Conservation (phyloP, 2,797 vertebrate genomes). For the Callimico goeldii region DNA sequence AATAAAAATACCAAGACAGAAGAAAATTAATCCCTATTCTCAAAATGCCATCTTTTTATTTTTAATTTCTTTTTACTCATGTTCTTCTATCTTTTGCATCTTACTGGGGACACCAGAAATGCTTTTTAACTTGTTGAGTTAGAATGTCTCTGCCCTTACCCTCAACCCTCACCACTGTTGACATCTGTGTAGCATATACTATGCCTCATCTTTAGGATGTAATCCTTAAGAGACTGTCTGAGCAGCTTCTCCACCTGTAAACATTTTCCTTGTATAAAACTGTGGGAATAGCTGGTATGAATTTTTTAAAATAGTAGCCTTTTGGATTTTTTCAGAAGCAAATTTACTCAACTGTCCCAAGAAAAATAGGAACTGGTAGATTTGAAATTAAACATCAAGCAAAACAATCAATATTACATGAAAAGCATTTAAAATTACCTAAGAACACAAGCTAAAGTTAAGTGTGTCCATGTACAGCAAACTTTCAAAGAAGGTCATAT, state of each 20-base stretch:
- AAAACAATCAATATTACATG: slow-evolving; percentile 13
- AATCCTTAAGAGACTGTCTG: not conserved
- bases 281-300: not conserved
- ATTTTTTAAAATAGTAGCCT: slow-evolving; percentile 17
- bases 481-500: slow-evolving; percentile 42
- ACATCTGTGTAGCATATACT: not conserved
- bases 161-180: not conserved
- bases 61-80: not conserved
- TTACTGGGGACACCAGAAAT: slow-evolving; percentile 11
- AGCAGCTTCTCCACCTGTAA: slow-evolving; percentile 28
- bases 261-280: not conserved
- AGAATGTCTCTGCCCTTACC: not conserved
- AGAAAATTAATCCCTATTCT: slow-evolving; percentile 11
- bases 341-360: slow-evolving; percentile 26
- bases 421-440: slow-evolving; percentile 56
- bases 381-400: slow-evolving; percentile 25
- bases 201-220: not conserved
- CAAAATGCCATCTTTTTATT: not conserved
- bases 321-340: slow-evolving; percentile 31
- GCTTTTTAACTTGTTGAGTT: slow-evolving; percentile 16
- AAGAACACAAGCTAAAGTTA: slow-evolving; percentile 36
- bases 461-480: slow-evolving; percentile 10
- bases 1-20: slow-evolving; percentile 24
- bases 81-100: not conserved
- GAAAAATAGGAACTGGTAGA: slow-evolving; percentile 34